A percentile compares a stretch with the other conserved stretches of the same genome.
Evolutionary conservation across 2,888 invertebrate genomes (phyloP).

Genomic region (Andrena fulva): DNA sequence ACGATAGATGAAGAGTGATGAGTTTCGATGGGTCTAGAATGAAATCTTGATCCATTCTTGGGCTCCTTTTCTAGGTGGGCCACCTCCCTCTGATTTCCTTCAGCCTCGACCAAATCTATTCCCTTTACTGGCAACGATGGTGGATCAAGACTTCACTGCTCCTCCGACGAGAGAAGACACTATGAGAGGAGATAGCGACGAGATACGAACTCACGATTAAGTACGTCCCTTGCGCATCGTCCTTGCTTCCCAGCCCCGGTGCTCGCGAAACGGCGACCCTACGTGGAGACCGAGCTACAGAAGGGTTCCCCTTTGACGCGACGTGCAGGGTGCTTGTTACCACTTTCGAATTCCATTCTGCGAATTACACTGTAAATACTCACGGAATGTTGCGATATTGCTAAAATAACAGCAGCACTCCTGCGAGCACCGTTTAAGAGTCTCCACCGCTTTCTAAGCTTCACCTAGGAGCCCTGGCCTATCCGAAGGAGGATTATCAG

Average conservation of each 20-base stretch:
- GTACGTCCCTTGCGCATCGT: conserved; percentile 41
- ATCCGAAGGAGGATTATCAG: background rate
- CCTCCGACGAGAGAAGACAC: background rate
- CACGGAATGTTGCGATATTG: background rate
- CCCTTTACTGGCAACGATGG: background rate
- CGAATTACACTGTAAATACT: background rate
- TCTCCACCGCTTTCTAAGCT: no score
- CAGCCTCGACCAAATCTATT: background rate
- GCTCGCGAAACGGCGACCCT: background rate
- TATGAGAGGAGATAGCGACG: conserved; percentile 20
- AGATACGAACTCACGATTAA: conserved; percentile 47
- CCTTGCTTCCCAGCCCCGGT: background rate
- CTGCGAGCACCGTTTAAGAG: background rate
- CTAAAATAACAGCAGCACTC: background rate
- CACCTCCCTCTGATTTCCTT: no score
- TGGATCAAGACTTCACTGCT: conserved; percentile 14
- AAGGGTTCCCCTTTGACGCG: background rate
- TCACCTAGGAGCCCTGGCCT: no score
- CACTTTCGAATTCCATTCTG: background rate
- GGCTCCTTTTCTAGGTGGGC: background rate
- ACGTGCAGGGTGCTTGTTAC: conserved; percentile 23
- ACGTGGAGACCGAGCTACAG: background rate
- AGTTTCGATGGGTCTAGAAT: background rate
- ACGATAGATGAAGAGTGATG: background rate
- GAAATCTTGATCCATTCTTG: conserved; percentile 11